Evolutionary conservation across 2,888 invertebrate species (phyloP).

Genomic region (Gisinianus flammeolus): DNA sequence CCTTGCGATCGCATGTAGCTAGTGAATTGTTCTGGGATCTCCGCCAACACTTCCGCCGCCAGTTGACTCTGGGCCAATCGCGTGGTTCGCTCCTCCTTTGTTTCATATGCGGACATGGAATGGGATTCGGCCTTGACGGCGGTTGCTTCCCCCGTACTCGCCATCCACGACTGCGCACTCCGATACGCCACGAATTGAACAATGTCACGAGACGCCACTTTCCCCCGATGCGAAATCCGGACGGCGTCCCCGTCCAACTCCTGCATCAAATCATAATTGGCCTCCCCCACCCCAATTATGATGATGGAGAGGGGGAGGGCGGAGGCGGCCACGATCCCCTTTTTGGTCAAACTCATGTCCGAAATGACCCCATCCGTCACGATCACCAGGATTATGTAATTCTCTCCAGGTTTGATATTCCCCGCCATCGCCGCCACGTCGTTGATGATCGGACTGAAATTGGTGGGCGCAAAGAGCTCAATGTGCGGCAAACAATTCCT

Average conservation of each 20-base stretch:
- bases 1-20: slow-evolving; percentile 64
- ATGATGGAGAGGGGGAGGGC: slow-evolving; percentile 68
- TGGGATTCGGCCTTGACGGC: neutral
- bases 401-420: slow-evolving; percentile 61
- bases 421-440: slow-evolving; percentile 63
- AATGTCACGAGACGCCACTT: slow-evolving; percentile 66
- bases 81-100: slow-evolving; percentile 48
- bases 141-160: slow-evolving; percentile 21
- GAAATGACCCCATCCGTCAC: slow-evolving; percentile 68
- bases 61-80: slow-evolving; percentile 59
- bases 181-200: slow-evolving; percentile 67
- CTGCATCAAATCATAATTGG: slow-evolving; percentile 67
- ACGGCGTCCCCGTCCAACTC: slow-evolving; percentile 65
- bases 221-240: slow-evolving; percentile 60
- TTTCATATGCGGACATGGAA: neutral
- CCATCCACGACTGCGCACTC: slow-evolving; percentile 52
- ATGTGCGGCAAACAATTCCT: slow-evolving; percentile 59
- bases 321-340: slow-evolving; percentile 65
- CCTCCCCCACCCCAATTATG: slow-evolving; percentile 68
- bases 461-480: slow-evolving; percentile 67
- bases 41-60: slow-evolving; percentile 65
- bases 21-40: slow-evolving; percentile 62
- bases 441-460: slow-evolving; percentile 66
- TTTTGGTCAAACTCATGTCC: slow-evolving; percentile 66
- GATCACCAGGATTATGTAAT: slow-evolving; percentile 66